Evolutionary conservation across 37 sponge, comb jelly and placozoan species (phyloP).

Genomic region (Chondrosia reniformis): DNA sequence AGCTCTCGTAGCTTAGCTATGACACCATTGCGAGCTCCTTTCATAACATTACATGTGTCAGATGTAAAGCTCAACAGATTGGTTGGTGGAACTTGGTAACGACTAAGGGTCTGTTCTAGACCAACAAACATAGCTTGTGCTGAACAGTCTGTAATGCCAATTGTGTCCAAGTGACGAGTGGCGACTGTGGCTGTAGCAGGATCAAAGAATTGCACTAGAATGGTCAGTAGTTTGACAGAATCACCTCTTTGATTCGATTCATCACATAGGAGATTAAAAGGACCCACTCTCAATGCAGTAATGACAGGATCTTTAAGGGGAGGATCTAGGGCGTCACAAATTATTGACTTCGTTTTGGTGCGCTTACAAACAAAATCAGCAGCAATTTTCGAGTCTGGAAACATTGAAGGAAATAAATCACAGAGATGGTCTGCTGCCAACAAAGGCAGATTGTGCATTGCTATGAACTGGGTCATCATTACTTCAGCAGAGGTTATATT

Average conservation of each 20-base stretch:
- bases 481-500: neutral
- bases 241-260: neutral
- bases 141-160: conserved; percentile 16
- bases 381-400: conserved; percentile 32
- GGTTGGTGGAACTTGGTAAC: neutral
- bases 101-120: neutral
- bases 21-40: neutral
- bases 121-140: conserved; percentile 20
- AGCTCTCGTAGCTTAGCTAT: neutral
- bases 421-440: conserved; percentile 10
- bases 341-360: conserved; percentile 15
- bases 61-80: conserved; percentile 11
- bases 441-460: conserved; percentile 18
- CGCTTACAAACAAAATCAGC: conserved; percentile 19
- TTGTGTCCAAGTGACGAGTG: conserved; percentile 20
- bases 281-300: neutral
- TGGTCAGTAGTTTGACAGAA: neutral
- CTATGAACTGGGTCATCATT: conserved; percentile 21
- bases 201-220: neutral
- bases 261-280: neutral
- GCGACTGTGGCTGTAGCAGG: neutral
- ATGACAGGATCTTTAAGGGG: neutral
- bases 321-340: conserved; percentile 24
- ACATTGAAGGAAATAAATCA: conserved; percentile 6
- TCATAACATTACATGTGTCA: neutral